Conservation (phyloP, 2,113 vertebrate genomes). For the Anarhynchus alexandrinus region DNA sequence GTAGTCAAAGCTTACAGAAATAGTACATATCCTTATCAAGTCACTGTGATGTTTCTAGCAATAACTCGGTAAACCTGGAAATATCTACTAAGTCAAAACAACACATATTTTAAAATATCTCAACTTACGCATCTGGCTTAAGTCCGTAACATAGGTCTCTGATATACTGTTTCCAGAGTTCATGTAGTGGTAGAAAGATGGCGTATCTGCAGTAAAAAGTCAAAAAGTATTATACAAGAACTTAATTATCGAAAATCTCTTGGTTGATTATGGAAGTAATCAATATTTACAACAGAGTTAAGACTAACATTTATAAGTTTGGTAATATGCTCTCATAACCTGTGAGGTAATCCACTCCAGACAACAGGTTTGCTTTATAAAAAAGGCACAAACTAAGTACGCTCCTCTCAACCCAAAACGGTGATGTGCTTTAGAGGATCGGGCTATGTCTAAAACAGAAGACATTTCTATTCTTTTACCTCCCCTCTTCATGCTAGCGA, state of each 20-base stretch:
- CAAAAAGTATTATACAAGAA: background rate
- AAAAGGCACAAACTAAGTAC: background rate
- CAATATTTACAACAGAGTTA: background rate
- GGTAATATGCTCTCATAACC: background rate
- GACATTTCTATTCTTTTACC: background rate
- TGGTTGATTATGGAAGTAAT: background rate
- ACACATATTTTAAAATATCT: background rate
- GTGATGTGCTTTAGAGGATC: background rate
- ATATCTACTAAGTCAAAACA: background rate
- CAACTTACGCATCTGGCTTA: conserved; percentile 78
- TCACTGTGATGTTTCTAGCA: background rate
- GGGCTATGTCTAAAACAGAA: background rate
- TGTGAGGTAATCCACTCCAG: background rate
- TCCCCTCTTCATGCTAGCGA: background rate
- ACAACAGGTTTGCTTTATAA: background rate
- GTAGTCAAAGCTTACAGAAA: background rate
- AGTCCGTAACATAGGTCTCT: conserved; percentile 84
- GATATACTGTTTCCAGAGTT: conserved; percentile 93
- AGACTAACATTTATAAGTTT: background rate
- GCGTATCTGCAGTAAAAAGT: conserved; percentile 75
- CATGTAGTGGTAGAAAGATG: conserved; percentile 88
- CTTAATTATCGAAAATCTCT: background rate
- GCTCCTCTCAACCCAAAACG: rapidly evolving
- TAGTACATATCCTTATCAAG: background rate
- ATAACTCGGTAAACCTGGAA: background rate